These are phyloP conservation scores for Hiodon alosoides DNA, from an alignment of 2,113 vertebrate species.

Conservation along the genomic window DNA sequence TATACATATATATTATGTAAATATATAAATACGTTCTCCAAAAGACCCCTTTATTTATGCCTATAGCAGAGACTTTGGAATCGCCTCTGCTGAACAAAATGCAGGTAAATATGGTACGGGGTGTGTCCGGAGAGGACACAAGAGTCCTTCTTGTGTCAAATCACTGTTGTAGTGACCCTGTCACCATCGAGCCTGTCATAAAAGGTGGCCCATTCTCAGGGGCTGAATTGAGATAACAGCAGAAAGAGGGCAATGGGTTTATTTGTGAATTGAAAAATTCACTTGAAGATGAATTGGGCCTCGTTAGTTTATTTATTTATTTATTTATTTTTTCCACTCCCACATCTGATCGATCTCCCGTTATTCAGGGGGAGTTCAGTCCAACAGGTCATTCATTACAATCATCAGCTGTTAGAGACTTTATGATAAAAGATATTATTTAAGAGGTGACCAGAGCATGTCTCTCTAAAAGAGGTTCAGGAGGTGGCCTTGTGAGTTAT, in stretches of 20 bases:
- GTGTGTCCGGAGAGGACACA: neutral
- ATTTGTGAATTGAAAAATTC: constrained; percentile 61
- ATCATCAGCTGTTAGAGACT: constrained; percentile 60
- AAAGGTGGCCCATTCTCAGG: constrained; percentile 8
- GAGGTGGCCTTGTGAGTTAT: constrained; percentile 23
- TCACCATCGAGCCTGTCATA: neutral
- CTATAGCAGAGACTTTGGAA: constrained; percentile 5
- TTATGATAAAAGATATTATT: constrained; percentile 58
- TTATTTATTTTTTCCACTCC: constrained; percentile 26
- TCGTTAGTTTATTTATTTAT: constrained; percentile 34
- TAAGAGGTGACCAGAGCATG: neutral
- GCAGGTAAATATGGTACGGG: neutral
- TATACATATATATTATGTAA: neutral
- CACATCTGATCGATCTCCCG: constrained; percentile 29
- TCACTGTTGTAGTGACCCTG: neutral
- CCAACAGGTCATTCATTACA: constrained; percentile 29
- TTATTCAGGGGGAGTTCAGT: constrained; percentile 11
- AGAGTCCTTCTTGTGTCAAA: neutral
- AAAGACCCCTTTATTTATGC: neutral
- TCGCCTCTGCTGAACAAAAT: neutral
- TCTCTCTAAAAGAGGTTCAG: neutral
- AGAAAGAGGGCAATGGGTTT: constrained; percentile 50
- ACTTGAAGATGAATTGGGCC: constrained; percentile 51
- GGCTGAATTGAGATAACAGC: constrained; percentile 30
- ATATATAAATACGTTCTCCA: neutral